Conservation (phyloP, 2,888 invertebrate genomes). For the Melikaiella ostensackeni region DNA sequence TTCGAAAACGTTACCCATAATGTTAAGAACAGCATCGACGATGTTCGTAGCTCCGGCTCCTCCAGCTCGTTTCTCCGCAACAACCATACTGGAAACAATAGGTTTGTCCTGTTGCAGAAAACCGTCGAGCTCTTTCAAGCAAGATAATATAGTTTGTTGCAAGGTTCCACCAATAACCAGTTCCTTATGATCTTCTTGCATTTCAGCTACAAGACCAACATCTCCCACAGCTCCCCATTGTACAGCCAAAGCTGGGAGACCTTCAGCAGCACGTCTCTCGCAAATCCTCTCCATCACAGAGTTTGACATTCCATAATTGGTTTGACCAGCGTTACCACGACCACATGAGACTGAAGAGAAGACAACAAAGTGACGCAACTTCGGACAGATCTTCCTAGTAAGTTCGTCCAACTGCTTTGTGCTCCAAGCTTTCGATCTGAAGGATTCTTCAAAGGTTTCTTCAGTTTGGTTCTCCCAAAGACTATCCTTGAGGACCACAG, state of each 20-base stretch:
- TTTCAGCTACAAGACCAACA: constrained; percentile 88
- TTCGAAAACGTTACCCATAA: constrained; percentile 71
- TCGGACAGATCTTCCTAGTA: constrained; percentile 51
- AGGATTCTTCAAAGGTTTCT: constrained; percentile 78
- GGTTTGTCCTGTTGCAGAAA: constrained; percentile 83
- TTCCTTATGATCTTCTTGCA: constrained; percentile 84
- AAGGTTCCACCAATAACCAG: constrained; percentile 88
- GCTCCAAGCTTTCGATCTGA: constrained; percentile 79
- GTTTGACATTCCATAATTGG: constrained; percentile 82
- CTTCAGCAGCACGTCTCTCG: constrained; percentile 75
- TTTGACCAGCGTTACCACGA: constrained; percentile 83
- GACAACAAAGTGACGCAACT: constrained; percentile 80
- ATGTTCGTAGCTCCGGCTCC: constrained; percentile 82
- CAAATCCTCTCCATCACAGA: constrained; percentile 81
- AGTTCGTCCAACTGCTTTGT: constrained; percentile 53
- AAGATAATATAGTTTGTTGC: constrained; percentile 91
- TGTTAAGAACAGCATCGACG: constrained; percentile 85
- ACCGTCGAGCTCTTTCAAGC: constrained; percentile 85
- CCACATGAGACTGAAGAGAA: constrained; percentile 84
- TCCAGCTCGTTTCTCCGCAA: constrained; percentile 88
- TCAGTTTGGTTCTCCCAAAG: constrained; percentile 79
- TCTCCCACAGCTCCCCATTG: constrained; percentile 56
- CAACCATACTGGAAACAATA: constrained; percentile 90
- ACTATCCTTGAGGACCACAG: constrained; percentile 80
- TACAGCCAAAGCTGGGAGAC: constrained; percentile 51